phyloP scores from a whole-genome alignment of 2,888 invertebrate species.

The Liopterus haemorrhoidalis region DNA sequence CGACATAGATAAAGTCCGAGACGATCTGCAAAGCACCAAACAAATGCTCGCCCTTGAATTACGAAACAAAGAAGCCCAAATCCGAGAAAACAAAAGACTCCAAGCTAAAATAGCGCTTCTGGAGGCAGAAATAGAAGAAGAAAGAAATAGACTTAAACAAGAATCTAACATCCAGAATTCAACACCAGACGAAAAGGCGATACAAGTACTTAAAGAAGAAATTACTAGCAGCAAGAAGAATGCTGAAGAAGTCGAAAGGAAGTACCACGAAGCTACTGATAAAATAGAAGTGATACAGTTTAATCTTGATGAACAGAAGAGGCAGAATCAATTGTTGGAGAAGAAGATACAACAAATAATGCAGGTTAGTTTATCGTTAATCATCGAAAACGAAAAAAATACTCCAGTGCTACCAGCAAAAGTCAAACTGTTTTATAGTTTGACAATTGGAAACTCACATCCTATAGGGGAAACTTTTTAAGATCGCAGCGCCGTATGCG shows the following conservation, averaged over 20 bases:
- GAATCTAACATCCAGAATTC: slow-evolving; percentile 50
- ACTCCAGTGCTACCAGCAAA: no score
- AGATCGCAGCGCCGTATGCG: no score
- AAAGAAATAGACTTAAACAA: no score
- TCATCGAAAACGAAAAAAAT: no score
- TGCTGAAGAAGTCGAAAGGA: slow-evolving; percentile 74
- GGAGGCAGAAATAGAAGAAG: slow-evolving; percentile 74
- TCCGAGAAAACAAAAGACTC: slow-evolving; percentile 75
- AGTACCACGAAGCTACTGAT: slow-evolving; percentile 69
- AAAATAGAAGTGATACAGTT: slow-evolving; percentile 67
- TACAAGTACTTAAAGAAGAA: slow-evolving; percentile 66
- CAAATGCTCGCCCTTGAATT: slow-evolving; percentile 83
- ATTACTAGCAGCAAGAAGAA: slow-evolving; percentile 71
- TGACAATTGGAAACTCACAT: no score
- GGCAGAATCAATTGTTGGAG: slow-evolving; percentile 70
- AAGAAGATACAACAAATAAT: slow-evolving; percentile 66
- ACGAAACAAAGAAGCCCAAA: slow-evolving; percentile 73
- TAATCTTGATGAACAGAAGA: slow-evolving; percentile 74
- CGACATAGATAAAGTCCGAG: slow-evolving; percentile 84
- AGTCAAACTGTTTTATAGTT: no score
- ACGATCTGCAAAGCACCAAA: slow-evolving; percentile 86
- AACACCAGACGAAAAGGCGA: slow-evolving; percentile 50
- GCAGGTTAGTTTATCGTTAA: no score
- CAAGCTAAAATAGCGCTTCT: slow-evolving; percentile 71
- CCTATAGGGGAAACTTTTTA: no score